Percentiles rank a stretch among this genome's conserved stretches.
phyloP scores from a whole-genome alignment of 1,140 invertebrate genomes.

The Meloidogyne floridensis region DNA sequence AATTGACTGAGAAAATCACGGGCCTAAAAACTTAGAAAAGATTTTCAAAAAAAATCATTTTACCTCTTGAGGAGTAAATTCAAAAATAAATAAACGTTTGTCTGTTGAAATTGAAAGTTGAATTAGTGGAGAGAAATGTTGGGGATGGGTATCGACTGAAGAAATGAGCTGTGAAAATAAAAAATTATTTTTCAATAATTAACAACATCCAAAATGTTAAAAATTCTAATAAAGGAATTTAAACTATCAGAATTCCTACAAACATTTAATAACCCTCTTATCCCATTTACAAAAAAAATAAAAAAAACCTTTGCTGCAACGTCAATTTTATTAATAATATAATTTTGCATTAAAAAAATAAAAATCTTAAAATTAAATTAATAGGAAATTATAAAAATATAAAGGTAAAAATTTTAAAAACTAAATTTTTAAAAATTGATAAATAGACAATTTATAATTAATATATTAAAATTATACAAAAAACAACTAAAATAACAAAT shows the following conservation, averaged over 20 bases:
- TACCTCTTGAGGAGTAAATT: conserved; percentile 42
- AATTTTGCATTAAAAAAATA: neutral
- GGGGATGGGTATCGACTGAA: neutral
- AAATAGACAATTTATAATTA: neutral
- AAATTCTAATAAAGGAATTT: neutral
- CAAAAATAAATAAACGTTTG: conserved; percentile 30
- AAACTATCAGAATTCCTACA: no score
- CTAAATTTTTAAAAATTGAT: neutral
- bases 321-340: neutral
- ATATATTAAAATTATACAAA: neutral
- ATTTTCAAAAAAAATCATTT: no score
- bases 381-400: neutral
- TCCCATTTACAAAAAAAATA: no score
- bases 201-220: neutral
- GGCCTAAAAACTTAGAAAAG: neutral
- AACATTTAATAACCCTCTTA: no score
- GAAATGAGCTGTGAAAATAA: neutral
- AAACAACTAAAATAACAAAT: neutral
- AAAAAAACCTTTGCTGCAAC: neutral
- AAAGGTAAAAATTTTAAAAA: neutral
- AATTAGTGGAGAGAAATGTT: conserved; percentile 29
- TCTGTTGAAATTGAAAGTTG: conserved; percentile 38
- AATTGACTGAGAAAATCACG: conserved; percentile 15
- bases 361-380: neutral
- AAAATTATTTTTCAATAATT: neutral